phyloP scores from a whole-genome alignment of 2,888 invertebrate genomes.

The Pseudococcus viburni region DNA sequence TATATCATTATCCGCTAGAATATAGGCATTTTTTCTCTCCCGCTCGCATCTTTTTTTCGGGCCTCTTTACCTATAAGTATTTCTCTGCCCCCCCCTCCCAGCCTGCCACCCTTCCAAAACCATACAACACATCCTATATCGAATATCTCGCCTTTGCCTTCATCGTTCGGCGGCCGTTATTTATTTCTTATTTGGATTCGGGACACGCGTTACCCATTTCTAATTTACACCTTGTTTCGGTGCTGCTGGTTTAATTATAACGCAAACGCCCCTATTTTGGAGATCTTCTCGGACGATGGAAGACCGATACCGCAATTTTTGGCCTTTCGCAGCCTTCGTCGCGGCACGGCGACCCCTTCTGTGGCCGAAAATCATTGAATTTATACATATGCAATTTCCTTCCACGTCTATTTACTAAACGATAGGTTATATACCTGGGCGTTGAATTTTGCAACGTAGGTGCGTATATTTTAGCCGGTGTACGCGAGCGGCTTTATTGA shows the following conservation, averaged over 20 bases:
- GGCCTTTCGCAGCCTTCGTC: not conserved
- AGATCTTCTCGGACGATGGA: not conserved
- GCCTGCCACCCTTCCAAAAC: too few species aligned
- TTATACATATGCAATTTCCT: constrained; percentile 32
- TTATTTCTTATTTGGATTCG: constrained; percentile 31
- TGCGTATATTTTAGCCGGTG: not conserved
- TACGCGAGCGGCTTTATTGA: not conserved
- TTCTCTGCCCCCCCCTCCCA: not conserved
- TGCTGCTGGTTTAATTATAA: constrained; percentile 47
- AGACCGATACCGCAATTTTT: not conserved
- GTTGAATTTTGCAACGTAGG: not conserved
- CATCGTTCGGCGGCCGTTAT: not conserved
- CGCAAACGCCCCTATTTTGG: not conserved
- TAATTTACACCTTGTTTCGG: constrained; percentile 48
- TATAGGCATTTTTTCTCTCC: constrained; percentile 18
- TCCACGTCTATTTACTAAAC: not conserved
- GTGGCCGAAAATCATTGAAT: constrained; percentile 19
- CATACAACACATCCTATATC: not conserved
- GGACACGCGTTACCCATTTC: constrained; percentile 42
- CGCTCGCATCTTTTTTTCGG: not conserved
- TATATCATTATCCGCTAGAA: constrained; percentile 49
- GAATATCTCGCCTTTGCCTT: not conserved
- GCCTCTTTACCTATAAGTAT: not conserved
- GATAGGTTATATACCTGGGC: not conserved
- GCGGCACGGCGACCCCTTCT: too few species aligned